phyloP scores from a whole-genome alignment of 1,140 invertebrate species.

The Magallana ariakensis region DNA sequence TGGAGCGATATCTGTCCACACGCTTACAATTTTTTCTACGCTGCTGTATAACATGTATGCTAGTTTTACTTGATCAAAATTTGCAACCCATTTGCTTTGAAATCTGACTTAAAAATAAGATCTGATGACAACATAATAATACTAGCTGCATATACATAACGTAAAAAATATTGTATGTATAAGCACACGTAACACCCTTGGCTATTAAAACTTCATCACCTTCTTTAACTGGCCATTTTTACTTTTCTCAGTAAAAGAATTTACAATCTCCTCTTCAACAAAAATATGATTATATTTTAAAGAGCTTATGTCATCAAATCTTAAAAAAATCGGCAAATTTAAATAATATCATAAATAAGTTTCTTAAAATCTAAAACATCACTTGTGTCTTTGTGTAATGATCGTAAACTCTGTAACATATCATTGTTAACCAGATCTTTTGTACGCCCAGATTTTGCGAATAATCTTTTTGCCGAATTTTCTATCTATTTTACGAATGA shows the following conservation, averaged over 20 bases:
- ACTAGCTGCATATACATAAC: constrained; percentile 47
- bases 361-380: constrained; percentile 8
- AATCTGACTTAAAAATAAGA: constrained; percentile 58
- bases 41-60: constrained; percentile 45
- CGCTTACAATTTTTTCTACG: constrained; percentile 38
- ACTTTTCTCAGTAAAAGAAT: constrained; percentile 48
- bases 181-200: constrained; percentile 52
- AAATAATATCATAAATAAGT: constrained; percentile 34
- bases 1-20: no score
- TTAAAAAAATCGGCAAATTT: constrained; percentile 41
- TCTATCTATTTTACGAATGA: constrained; percentile 12
- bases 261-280: constrained; percentile 50
- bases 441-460: not conserved
- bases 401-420: not conserved
- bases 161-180: constrained; percentile 52
- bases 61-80: constrained; percentile 50
- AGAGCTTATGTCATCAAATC: constrained; percentile 56
- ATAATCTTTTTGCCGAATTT: constrained; percentile 29
- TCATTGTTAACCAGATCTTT: not conserved
- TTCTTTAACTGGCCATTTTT: constrained; percentile 60
- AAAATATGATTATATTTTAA: constrained; percentile 49
- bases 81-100: constrained; percentile 49
- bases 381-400: not conserved
- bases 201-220: constrained; percentile 55
- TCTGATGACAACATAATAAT: not conserved